These are phyloP conservation scores for Phaethornis superciliosus DNA, from an alignment of 2,113 vertebrate genomes.

Conservation along the genomic window DNA sequence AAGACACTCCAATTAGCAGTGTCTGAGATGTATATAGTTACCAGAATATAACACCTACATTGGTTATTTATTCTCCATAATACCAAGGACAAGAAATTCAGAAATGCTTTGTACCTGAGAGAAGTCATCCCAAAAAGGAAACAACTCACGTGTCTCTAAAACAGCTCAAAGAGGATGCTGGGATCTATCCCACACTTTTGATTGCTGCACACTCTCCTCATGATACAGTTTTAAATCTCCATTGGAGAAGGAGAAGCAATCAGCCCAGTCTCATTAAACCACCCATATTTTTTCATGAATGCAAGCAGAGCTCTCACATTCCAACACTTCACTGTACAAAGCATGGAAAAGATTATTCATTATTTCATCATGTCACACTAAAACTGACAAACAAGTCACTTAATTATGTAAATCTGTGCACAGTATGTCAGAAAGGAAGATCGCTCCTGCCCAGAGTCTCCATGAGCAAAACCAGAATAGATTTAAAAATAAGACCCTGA, in stretches of 20 bases:
- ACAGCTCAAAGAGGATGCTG: background rate
- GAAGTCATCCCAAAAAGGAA: background rate
- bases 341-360: background rate
- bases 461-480: background rate
- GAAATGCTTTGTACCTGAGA: background rate
- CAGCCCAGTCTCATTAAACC: background rate
- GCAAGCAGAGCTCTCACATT: background rate
- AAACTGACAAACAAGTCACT: background rate
- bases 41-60: background rate
- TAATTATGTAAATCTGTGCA: background rate
- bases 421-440: background rate
- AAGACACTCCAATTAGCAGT: background rate
- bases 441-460: background rate
- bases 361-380: background rate
- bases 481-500: background rate
- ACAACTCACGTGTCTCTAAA: background rate
- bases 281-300: background rate
- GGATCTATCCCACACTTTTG: background rate
- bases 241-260: background rate
- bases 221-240: background rate
- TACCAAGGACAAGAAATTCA: background rate
- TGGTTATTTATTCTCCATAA: background rate
- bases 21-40: background rate
- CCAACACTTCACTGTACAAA: background rate
- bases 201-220: background rate